phyloP scores from a whole-genome alignment of 37 sponge, comb jelly and placozoan genomes.

The Corticium candelabrum region DNA sequence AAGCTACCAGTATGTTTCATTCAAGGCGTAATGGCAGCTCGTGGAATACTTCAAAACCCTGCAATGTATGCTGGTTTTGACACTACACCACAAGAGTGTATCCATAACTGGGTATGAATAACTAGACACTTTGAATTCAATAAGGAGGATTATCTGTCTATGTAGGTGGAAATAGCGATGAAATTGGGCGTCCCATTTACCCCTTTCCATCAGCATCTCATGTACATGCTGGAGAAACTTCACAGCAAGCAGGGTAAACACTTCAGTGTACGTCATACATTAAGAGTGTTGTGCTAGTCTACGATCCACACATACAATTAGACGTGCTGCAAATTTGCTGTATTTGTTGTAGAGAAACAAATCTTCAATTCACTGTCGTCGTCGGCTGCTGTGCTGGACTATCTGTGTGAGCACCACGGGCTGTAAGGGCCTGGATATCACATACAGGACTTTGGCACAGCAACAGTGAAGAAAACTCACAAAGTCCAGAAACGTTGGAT shows the following conservation, averaged over 20 bases:
- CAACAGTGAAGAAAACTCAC: no score
- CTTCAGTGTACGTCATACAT: not conserved
- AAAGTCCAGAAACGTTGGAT: no score
- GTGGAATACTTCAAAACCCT: slow-evolving; percentile 83
- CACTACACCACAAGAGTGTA: slow-evolving; percentile 57
- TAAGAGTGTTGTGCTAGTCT: no score
- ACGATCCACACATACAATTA: no score
- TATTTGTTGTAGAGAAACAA: slow-evolving; percentile 35
- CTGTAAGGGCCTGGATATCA: no score
- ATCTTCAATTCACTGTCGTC: slow-evolving; percentile 69
- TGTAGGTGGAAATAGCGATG: slow-evolving; percentile 44
- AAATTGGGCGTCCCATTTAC: slow-evolving; percentile 52
- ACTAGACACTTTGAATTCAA: not conserved
- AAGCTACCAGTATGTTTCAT: no score
- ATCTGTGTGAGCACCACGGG: slow-evolving; percentile 25
- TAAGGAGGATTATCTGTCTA: no score
- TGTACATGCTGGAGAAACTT: slow-evolving; percentile 74
- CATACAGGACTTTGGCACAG: no score
- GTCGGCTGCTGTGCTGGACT: slow-evolving; percentile 74
- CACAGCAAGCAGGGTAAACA: slow-evolving; percentile 33
- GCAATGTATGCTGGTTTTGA: slow-evolving; percentile 66
- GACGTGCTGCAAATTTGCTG: no score
- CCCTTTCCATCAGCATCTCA: slow-evolving; percentile 78
- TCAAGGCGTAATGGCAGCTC: slow-evolving; percentile 79
- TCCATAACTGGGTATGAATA: slow-evolving; percentile 62